Base-by-base conservation (phyloP, 2,888 invertebrate genomes). In the Polydrusus cervinus region DNA sequence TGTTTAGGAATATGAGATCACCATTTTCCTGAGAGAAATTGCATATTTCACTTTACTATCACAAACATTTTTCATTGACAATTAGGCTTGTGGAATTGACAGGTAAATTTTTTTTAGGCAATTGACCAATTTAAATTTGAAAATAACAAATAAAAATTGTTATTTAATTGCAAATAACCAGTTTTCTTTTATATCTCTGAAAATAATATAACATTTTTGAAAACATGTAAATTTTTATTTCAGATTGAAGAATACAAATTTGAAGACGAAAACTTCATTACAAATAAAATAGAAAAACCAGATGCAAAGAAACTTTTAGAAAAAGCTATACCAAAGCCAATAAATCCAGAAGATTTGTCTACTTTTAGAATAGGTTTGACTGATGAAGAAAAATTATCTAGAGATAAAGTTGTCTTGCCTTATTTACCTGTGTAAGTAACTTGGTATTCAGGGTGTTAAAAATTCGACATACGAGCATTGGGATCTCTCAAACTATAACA, bases 291-390 rank as follows among this genome's bases (percentile, higher is more conserved):
- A 75, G 86, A 85, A 49, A 86, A 84, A 76, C 83, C 84, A 18
- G 82, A 85, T 76, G 55, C 85, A 84, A 84, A 51, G 77, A 79
- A 68, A 71, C 76, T 79, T 34, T 49, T 79, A 47, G 77, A 80
- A 66, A 77, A 74, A 47, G 57, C 78, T 0, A 34, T 61, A 20
- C 47, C 76, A 84, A 72, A 87, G 83, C 78, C 83, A 83, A 68
- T 81, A 10, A 79, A 80, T 77, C 81, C 89, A 80, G 81, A 89
- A 86, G 82, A 87, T 84, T 83, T 92, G 7, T 87, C 92, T 0
- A 92, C 92, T 69, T 93, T 93, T 82, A 92, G 90, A 86, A 90
- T 93, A 80, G 90, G 90, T 81, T 87, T 92, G 0, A 90, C 90
- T 71, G 91, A 92, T 77, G 87, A 88, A 70, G 92, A 92, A 68